These are phyloP conservation scores for Chascanopsetta lugubris DNA, from an alignment of 2,113 vertebrate genomes.

Conservation along the genomic window DNA sequence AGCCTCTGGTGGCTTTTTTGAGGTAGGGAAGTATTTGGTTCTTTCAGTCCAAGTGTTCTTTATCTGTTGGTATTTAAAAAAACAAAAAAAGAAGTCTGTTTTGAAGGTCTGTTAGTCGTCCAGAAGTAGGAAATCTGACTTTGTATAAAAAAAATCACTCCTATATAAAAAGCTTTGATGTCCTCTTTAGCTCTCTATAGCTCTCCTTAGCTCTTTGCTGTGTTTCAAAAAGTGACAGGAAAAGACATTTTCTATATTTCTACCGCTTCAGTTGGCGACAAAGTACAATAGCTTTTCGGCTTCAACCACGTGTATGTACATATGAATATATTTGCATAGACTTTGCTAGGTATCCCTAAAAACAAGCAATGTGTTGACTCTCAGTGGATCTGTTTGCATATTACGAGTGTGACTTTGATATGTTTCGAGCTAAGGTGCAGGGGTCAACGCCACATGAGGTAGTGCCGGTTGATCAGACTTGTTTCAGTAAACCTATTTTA, in stretches of 20 bases:
- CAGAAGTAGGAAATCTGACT: conserved; percentile 71
- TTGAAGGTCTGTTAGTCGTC: conserved; percentile 71
- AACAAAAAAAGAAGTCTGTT: conserved; percentile 47
- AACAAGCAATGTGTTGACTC: conserved; percentile 80
- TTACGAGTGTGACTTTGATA: conserved; percentile 79
- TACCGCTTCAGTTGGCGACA: conserved; percentile 75
- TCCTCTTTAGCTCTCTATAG: conserved; percentile 73
- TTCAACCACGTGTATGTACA: conserved; percentile 78
- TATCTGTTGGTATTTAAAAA: conserved; percentile 71
- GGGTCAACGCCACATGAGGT: conserved; percentile 47
- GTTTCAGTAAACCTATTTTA: conserved; percentile 75
- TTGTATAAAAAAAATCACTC: conserved; percentile 79
- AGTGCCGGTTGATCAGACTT: conserved; percentile 54
- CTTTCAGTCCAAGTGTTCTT: conserved; percentile 73
- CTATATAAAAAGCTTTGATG: conserved; percentile 77
- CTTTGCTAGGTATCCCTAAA: conserved; percentile 82
- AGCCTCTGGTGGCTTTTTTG: conserved; percentile 54
- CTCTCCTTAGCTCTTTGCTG: conserved; percentile 67
- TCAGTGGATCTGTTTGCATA: conserved; percentile 83
- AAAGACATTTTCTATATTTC: conserved; percentile 78
- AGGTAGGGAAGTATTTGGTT: conserved; percentile 65
- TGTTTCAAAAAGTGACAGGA: conserved; percentile 71
- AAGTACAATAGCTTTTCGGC: conserved; percentile 73
- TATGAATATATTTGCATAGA: conserved; percentile 83
- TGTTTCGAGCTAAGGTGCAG: conserved; percentile 70